Evolutionary conservation across 2,888 invertebrate genomes (phyloP).

Genomic region (Pediacus dermestoides): DNA sequence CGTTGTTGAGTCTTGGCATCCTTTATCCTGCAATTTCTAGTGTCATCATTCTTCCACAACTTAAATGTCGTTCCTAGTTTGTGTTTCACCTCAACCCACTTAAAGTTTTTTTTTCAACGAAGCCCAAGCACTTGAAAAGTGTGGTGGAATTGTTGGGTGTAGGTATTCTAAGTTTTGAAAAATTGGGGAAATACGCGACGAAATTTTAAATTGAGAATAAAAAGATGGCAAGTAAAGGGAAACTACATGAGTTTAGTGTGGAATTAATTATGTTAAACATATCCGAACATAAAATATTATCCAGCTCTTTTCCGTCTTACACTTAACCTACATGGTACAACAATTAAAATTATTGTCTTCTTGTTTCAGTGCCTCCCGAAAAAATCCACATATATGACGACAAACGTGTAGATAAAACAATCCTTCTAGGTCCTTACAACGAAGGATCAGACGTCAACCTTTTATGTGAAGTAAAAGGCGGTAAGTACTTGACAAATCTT

Average conservation of each 20-base stretch:
- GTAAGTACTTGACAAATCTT: constrained; percentile 52
- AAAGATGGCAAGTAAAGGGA: no score
- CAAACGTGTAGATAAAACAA: constrained; percentile 70
- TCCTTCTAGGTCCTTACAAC: constrained; percentile 77
- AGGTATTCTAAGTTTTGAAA: no score
- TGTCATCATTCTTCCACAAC: constrained; percentile 36
- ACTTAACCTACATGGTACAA: no score
- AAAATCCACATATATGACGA: constrained; percentile 79
- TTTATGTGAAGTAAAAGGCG: constrained; percentile 79
- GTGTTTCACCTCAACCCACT: constrained; percentile 16
- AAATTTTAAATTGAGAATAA: no score
- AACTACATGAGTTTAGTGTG: no score
- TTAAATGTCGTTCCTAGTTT: no score
- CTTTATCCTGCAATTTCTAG: constrained; percentile 39
- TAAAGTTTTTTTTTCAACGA: constrained; percentile 17
- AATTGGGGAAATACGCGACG: no score
- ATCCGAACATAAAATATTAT: no score
- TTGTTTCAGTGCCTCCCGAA: constrained; percentile 78
- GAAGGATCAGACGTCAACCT: constrained; percentile 80
- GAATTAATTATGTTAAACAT: no score
- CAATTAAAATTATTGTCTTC: no score
- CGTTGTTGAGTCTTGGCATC: constrained; percentile 21
- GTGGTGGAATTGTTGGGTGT: no score
- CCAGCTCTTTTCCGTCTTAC: no score
- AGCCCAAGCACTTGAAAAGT: background rate